Evolutionary conservation across 2,797 vertebrate genomes (phyloP).

Genomic region (Melopsittacus undulatus): DNA sequence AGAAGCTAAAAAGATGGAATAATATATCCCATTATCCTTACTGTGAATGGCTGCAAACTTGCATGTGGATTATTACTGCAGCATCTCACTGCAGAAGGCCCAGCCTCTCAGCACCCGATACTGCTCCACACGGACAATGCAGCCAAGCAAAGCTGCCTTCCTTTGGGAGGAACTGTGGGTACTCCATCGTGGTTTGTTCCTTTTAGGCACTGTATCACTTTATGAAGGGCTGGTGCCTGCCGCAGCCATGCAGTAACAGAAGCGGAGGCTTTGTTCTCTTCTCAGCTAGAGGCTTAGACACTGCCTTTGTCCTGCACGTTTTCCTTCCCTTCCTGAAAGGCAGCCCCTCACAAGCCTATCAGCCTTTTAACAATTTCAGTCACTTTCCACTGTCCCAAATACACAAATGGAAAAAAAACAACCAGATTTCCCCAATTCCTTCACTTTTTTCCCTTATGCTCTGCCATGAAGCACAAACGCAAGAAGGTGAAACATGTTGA

Average conservation of each 20-base stretch:
- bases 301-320: conserved; percentile 9
- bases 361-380: background rate
- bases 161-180: background rate
- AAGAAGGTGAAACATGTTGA: background rate
- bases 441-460: background rate
- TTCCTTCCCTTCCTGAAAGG: background rate
- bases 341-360: background rate
- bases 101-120: background rate
- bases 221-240: background rate
- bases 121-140: rapidly evolving
- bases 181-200: background rate
- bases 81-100: background rate
- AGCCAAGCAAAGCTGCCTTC: background rate
- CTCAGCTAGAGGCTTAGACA: background rate
- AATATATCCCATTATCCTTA: background rate
- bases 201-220: background rate
- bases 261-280: background rate
- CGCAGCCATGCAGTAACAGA: background rate
- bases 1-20: background rate
- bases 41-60: background rate
- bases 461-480: background rate
- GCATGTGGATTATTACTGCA: background rate
- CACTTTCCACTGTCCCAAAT: background rate
- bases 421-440: background rate
- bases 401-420: background rate